These are phyloP conservation scores for Calliphora vicina DNA, from an alignment of 1,140 invertebrate genomes.

Conservation along the genomic window DNA sequence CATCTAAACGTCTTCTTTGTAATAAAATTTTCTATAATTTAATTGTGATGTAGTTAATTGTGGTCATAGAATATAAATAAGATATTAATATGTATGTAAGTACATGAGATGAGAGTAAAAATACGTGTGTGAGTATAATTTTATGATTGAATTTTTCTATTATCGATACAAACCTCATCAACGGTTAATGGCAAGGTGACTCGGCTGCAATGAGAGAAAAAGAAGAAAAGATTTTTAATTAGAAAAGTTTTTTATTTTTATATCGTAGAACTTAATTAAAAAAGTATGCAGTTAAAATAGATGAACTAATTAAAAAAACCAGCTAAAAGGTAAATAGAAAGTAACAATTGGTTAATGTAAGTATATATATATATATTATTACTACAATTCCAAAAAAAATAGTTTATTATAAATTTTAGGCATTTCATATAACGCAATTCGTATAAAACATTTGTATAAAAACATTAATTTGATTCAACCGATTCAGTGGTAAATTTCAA, in stretches of 20 bases:
- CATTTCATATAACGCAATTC: too few species aligned
- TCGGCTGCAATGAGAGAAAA: slow-evolving; percentile 71
- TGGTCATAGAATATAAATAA: background rate
- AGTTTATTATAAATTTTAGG: too few species aligned
- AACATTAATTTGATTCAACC: too few species aligned
- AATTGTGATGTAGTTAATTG: background rate
- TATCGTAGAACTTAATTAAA: background rate
- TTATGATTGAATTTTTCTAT: slow-evolving; percentile 10
- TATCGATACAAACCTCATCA: slow-evolving; percentile 71
- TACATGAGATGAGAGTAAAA: background rate
- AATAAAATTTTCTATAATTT: background rate
- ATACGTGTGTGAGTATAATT: background rate
- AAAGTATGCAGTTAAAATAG: too few species aligned
- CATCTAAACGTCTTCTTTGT: background rate
- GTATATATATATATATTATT: too few species aligned
- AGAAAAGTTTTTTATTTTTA: slow-evolving; percentile 1
- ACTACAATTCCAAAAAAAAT: too few species aligned
- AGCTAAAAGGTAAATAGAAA: too few species aligned
- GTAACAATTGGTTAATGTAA: too few species aligned
- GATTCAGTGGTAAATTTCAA: too few species aligned
- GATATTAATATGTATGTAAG: background rate
- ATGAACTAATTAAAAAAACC: too few species aligned
- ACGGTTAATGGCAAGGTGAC: slow-evolving; percentile 78
- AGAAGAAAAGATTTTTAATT: background rate
- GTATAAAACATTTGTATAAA: too few species aligned